Conservation (phyloP, 1,140 invertebrate genomes). For the Copidosoma floridanum region DNA sequence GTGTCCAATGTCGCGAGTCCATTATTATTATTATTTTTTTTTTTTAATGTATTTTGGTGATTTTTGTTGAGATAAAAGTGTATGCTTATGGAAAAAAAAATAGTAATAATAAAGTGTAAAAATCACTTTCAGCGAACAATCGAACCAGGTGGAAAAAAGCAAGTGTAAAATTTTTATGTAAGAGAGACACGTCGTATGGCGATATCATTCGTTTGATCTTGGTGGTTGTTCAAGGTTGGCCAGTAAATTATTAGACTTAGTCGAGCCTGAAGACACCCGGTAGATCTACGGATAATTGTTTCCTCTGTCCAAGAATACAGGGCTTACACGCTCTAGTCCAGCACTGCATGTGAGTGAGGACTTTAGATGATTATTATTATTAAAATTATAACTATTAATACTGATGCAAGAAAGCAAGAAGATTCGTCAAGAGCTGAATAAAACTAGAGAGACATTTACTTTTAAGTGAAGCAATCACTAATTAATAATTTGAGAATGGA, state of each 20-base stretch:
- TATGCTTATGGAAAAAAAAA: background rate
- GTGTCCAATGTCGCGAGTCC: background rate
- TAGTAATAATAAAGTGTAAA: constrained; percentile 2
- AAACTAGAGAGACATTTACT: constrained; percentile 19
- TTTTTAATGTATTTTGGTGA: constrained; percentile 23
- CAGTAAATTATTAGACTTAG: constrained; percentile 49
- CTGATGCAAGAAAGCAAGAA: constrained; percentile 2
- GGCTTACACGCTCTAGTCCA: constrained; percentile 39
- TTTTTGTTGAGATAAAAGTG: constrained; percentile 3
- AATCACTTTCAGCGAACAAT: no score
- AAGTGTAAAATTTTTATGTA: constrained; percentile 8
- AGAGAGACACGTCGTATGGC: constrained; percentile 30
- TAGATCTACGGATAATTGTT: constrained; percentile 27
- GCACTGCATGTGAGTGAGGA: constrained; percentile 28
- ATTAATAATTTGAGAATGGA: constrained; percentile 17
- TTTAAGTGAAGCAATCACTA: constrained; percentile 29
- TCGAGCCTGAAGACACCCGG: constrained; percentile 41
- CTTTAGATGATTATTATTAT: background rate
- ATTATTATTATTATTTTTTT: constrained; percentile 20
- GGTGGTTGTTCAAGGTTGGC: constrained; percentile 45
- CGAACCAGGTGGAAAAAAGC: background rate
- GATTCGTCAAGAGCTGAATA: constrained; percentile 16
- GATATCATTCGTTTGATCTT: constrained; percentile 27
- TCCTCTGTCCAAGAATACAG: constrained; percentile 22
- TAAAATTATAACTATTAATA: background rate